phyloP scores from a whole-genome alignment of 2,888 invertebrate genomes.

The Lamproptera curius region DNA sequence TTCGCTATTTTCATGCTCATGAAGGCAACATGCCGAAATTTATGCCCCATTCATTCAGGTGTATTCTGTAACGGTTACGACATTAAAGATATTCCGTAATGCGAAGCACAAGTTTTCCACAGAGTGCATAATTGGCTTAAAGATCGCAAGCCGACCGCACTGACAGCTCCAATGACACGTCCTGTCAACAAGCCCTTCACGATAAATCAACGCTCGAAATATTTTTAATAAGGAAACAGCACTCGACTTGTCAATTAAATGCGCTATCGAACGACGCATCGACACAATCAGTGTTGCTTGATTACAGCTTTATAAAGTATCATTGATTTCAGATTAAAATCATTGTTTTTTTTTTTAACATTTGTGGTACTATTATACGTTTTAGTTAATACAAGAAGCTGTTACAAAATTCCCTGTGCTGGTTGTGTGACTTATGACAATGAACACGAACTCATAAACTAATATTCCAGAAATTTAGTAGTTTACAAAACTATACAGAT shows the following conservation, averaged over 20 bases:
- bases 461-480: too few species aligned
- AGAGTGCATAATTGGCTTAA: conserved; percentile 12
- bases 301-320: neutral
- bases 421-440: too few species aligned
- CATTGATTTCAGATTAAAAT: too few species aligned
- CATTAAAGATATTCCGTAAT: conserved; percentile 3
- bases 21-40: too few species aligned
- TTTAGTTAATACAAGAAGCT: neutral
- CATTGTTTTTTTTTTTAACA: neutral
- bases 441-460: too few species aligned
- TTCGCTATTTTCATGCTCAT: too few species aligned
- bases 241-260: conserved; percentile 11
- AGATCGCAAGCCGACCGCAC: neutral
- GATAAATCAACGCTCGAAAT: conserved; percentile 12
- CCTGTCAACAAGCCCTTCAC: conserved; percentile 2
- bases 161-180: conserved; percentile 14
- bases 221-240: conserved; percentile 12
- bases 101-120: conserved; percentile 1
- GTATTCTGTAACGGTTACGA: conserved; percentile 9
- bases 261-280: conserved; percentile 3
- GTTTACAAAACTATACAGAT: too few species aligned
- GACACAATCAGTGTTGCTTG: conserved; percentile 3
- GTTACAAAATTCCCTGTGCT: too few species aligned
- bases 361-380: neutral
- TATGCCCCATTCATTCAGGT: neutral